A percentile compares a stretch with the other conserved stretches of the same genome.
Evolutionary conservation across 1,140 invertebrate species (phyloP).

Genomic region (Oryzaephilus surinamensis): DNA sequence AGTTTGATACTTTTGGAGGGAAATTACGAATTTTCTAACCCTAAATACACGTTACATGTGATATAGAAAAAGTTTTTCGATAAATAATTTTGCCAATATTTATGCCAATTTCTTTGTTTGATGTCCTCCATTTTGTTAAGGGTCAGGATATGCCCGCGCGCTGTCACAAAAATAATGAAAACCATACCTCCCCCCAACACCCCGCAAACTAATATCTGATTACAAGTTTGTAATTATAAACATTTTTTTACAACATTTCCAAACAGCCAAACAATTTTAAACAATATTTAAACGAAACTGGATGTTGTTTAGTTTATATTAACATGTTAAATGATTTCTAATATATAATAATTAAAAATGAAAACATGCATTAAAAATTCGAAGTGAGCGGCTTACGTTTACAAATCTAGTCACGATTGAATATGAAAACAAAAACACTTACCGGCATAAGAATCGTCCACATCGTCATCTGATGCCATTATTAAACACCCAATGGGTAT

Average conservation of each 20-base stretch:
- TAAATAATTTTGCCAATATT: slow-evolving; percentile 32
- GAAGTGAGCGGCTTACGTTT: too few relatives aligned
- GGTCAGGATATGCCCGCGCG: slow-evolving; percentile 37
- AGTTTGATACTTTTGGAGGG: slow-evolving; percentile 29
- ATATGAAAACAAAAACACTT: slow-evolving; percentile 36
- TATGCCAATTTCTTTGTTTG: slow-evolving; percentile 54
- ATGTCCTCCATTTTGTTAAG: slow-evolving; percentile 61
- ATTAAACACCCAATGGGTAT: background rate
- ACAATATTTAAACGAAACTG: background rate
- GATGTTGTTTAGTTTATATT: background rate
- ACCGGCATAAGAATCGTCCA: slow-evolving; percentile 68
- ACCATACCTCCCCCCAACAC: slow-evolving; percentile 24
- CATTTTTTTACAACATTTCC: slow-evolving; percentile 8
- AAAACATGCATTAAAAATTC: slow-evolving; percentile 14
- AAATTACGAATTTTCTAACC: slow-evolving; percentile 32
- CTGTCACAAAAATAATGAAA: slow-evolving; percentile 43
- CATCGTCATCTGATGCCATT: slow-evolving; percentile 69
- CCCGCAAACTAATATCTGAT: slow-evolving; percentile 26
- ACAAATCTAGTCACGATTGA: slow-evolving; percentile 19
- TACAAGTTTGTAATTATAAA: slow-evolving; percentile 25
- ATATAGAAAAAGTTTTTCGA: background rate
- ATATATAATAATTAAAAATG: slow-evolving; percentile 4
- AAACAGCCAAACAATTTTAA: background rate
- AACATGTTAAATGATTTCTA: slow-evolving; percentile 8
- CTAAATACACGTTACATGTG: slow-evolving; percentile 15